A percentile compares a stretch with the other conserved stretches of the same genome.
phyloP scores from a whole-genome alignment of 53 echinoderm and acorn worm species.

The Holothuria leucospilota region DNA sequence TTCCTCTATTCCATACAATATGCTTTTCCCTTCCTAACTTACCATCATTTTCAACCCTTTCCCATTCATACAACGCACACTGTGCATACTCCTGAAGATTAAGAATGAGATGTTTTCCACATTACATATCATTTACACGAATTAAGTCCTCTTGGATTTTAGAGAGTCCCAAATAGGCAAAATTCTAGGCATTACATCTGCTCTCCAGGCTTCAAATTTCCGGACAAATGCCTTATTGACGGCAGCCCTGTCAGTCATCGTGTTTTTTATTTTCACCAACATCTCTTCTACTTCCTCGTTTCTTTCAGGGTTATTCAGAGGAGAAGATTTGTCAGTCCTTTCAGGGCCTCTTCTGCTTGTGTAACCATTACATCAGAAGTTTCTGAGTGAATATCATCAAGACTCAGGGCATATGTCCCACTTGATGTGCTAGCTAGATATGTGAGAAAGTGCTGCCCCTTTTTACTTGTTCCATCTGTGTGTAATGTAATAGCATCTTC shows the following conservation, averaged over 20 bases:
- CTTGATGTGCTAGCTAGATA: slow-evolving; percentile 46
- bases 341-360: slow-evolving; percentile 52
- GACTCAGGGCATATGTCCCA: slow-evolving; percentile 47
- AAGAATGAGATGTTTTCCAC: slow-evolving; percentile 38
- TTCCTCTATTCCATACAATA: slow-evolving; percentile 16
- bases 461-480: slow-evolving; percentile 42
- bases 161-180: not conserved
- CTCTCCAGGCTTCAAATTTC: slow-evolving; percentile 23
- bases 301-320: not conserved
- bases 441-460: slow-evolving; percentile 43
- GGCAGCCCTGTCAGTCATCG: slow-evolving; percentile 37
- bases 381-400: slow-evolving; percentile 59
- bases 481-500: slow-evolving; percentile 42
- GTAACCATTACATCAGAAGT: slow-evolving; percentile 50
- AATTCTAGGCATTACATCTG: slow-evolving; percentile 1
- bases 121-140: slow-evolving; percentile 23
- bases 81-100: slow-evolving; percentile 46
- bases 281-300: slow-evolving; percentile 30
- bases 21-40: slow-evolving; percentile 38
- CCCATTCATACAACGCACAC: slow-evolving; percentile 43
- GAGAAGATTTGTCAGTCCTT: slow-evolving; percentile 29
- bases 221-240: slow-evolving; percentile 38
- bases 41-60: slow-evolving; percentile 19
- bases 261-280: slow-evolving; percentile 21
- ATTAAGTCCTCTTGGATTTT: slow-evolving; percentile 15